Base-by-base conservation (phyloP, 2,888 invertebrate species). In the Cinara cedri region DNA sequence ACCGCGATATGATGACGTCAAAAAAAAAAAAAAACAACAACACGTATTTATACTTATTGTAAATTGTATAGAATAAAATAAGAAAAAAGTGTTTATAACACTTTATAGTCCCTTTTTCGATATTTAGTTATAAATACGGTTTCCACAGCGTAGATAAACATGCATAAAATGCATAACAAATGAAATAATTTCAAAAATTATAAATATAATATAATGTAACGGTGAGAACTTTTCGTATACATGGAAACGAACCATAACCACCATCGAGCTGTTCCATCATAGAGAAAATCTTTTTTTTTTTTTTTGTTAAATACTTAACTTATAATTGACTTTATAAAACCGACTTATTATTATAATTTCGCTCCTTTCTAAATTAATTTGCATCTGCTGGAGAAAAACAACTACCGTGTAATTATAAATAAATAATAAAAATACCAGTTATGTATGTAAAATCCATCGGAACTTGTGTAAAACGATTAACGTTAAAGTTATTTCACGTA, bases 281-380 rank as follows among this genome's bases (percentile, higher is more conserved):
- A 13, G 11, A 74, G 62, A 74, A 74, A 62, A 51, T 46, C 46
- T 46, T 55, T 19, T 54, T 8, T n/a, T 54, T 24, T 26, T 26
- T 21, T 34, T 62, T 62, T 72, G 49, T 72, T 19, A 46, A 14
- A 44, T 19, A 54, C n/a, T n/a, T 54, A 54, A n/a, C 16, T 16
- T 4, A 10, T 51, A 51, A n/a, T n/a, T n/a, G n/a, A n/a, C n/a
- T n/a, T n/a, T 3, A n/a, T 21, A 24, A 21, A 21, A 57, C n/a
- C 34, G 24, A 44, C 16, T 14, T 62, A 49, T n/a, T n/a, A n/a
- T n/a, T n/a, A 34, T 34, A 34, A 42, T 74, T 74, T 51, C 62
- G 34, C 62, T 74, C 72, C 51, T 74, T 74, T 74, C 72, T 74
- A 74, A 51, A 62, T 74, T 51, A 74, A 74, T 74, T 74, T 74